A percentile compares a stretch with the other conserved stretches of the same genome.
phyloP scores from a whole-genome alignment of 2,113 vertebrate species.

The Toxotes jaculatrix region DNA sequence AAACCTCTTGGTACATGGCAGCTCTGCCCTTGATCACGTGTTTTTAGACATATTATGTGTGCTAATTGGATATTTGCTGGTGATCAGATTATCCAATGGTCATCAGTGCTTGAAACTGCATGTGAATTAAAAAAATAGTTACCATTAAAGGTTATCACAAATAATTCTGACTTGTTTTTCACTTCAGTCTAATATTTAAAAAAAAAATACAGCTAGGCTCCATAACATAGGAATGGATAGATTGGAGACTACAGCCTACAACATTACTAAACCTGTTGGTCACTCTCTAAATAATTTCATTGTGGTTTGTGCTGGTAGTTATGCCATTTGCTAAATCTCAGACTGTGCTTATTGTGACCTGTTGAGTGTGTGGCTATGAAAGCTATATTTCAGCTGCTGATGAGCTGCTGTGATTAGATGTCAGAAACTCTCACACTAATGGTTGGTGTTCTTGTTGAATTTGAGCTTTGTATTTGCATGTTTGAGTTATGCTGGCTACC shows the following conservation, averaged over 20 bases:
- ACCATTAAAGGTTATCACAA: neutral
- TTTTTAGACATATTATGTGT: neutral
- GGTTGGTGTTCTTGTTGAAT: neutral
- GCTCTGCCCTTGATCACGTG: neutral
- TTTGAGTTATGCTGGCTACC: neutral
- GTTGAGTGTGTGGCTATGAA: constrained; percentile 1
- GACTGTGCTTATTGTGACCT: neutral
- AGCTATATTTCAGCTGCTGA: neutral
- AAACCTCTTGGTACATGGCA: neutral
- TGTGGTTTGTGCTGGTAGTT: neutral
- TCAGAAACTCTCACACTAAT: neutral
- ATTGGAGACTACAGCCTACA: neutral
- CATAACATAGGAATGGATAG: neutral
- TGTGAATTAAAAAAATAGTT: neutral
- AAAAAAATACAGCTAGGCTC: neutral
- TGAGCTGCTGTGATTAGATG: constrained; percentile 3
- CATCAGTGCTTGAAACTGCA: neutral
- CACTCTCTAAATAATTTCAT: neutral
- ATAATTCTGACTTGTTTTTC: neutral
- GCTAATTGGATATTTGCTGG: neutral
- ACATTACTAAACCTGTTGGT: neutral
- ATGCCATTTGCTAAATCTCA: neutral
- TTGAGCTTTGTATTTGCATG: neutral
- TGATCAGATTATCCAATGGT: neutral
- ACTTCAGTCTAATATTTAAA: neutral